Evolutionary conservation across 1,140 invertebrate genomes (phyloP).

Genomic region (Drosophila novamexicana): DNA sequence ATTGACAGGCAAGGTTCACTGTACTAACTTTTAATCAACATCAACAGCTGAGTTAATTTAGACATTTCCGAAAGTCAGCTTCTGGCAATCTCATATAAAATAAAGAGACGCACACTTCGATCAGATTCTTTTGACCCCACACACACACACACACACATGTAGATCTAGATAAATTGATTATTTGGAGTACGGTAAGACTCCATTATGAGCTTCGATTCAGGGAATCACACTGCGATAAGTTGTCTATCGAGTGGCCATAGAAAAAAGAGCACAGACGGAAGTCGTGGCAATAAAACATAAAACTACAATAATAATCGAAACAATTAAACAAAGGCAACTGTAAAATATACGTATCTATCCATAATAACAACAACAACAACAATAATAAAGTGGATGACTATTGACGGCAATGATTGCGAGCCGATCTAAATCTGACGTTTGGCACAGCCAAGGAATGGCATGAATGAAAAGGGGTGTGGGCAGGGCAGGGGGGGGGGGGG

Average conservation of each 20-base stretch:
- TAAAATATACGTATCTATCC: constrained; percentile 19
- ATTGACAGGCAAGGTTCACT: no score
- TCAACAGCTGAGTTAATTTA: no score
- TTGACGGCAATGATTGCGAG: constrained; percentile 34
- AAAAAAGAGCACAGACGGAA: constrained; percentile 46
- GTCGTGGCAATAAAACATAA: constrained; percentile 37
- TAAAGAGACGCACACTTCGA: no score
- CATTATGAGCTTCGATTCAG: not conserved
- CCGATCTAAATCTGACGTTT: constrained; percentile 41
- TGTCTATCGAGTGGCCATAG: not conserved
- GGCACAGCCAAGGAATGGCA: constrained; percentile 24
- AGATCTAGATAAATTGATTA: not conserved
- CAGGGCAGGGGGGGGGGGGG: no score
- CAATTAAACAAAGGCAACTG: constrained; percentile 66
- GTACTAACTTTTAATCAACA: no score
- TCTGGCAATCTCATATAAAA: no score
- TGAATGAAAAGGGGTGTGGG: constrained; percentile 9
- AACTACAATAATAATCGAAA: constrained; percentile 60
- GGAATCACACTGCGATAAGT: not conserved
- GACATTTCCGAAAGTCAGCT: no score
- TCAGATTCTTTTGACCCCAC: no score
- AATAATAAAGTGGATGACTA: constrained; percentile 42
- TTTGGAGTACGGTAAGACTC: not conserved
- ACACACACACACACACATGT: no score
- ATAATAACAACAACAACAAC: constrained; percentile 26